Conservation (phyloP, 2,888 invertebrate species). For the Hermodice carunculata region DNA sequence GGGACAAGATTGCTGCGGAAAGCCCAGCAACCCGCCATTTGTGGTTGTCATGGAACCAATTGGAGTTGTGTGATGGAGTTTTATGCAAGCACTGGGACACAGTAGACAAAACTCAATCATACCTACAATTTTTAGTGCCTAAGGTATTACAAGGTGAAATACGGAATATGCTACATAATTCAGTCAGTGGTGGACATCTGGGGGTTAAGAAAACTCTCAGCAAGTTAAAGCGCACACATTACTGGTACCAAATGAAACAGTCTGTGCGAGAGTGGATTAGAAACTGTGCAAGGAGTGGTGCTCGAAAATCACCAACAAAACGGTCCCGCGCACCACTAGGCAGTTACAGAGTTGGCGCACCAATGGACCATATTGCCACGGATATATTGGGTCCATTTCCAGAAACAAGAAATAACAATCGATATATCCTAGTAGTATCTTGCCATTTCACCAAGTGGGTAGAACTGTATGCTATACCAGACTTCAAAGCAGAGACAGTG, state of each 20-base stretch:
- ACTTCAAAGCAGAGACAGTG: no score
- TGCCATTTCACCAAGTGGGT: no score
- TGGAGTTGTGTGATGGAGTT: neutral
- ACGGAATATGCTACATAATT: no score
- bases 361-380: slow-evolving; percentile 32
- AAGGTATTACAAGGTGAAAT: no score
- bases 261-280: no score
- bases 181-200: slow-evolving; percentile 32
- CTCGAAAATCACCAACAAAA: no score
- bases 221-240: slow-evolving; percentile 30
- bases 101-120: neutral
- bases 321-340: no score
- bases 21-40: neutral
- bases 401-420: slow-evolving; percentile 31
- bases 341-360: no score
- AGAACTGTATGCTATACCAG: no score
- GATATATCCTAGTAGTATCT: slow-evolving; percentile 42
- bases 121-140: neutral
- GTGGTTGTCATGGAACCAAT: neutral
- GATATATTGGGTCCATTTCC: slow-evolving; percentile 41
- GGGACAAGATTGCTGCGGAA: neutral
- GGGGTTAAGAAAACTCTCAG: slow-evolving; percentile 38
- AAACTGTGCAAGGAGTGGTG: no score
- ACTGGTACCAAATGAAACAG: no score
- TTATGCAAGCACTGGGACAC: neutral